Base-by-base conservation (phyloP, 2,888 invertebrate species). In the Acanthosepion lycidas region DNA sequence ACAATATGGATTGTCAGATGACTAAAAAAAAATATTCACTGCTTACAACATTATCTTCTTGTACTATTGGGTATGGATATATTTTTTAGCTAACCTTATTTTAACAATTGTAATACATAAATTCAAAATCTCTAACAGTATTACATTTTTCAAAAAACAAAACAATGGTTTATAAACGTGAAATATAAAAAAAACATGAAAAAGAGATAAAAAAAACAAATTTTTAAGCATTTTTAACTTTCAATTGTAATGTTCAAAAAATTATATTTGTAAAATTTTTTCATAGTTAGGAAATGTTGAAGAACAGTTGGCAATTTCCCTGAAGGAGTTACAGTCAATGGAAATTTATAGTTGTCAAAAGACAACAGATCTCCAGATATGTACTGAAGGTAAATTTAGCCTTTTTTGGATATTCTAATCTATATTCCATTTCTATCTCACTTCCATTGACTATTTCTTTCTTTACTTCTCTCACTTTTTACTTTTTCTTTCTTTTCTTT, bases 311-410 rank as follows among this genome's bases (percentile, higher is more conserved):
- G 91, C 91, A n/a, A 91, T 94, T 15, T 94, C 95, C 5, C 94
- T 95, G 53, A 95, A 95, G 23, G 95, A 95, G 92, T 94, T 95
- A 53, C 95, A 95, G 92, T 95, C 95, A 49, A 93, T 95, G 6
- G 93, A 95, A 92, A 95, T 95, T 55, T 94, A 91, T 33, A 94
- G 95, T 12, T 95, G 95, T 94, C 94, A 95, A n/a, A 95, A 94
- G 94, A 91, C 94, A 26, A 93, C 95, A 33, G 95, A 95, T 94
- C 95, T 96, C 23, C 92, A 94, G 20, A 94, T 94, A 28, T 95
- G 95, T 78, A 96, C 95, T 94, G 95, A 95, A 95, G 95, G 96
- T 95, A 94, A 64, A 53, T 91, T 9, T 20, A 12, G 49, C 5
- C 5, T 4, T 3, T 78, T 78, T 78, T 8, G 0, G 0, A n/a